Base-by-base conservation (phyloP, 2,888 invertebrate genomes). In the Dryobotodes eremita region DNA sequence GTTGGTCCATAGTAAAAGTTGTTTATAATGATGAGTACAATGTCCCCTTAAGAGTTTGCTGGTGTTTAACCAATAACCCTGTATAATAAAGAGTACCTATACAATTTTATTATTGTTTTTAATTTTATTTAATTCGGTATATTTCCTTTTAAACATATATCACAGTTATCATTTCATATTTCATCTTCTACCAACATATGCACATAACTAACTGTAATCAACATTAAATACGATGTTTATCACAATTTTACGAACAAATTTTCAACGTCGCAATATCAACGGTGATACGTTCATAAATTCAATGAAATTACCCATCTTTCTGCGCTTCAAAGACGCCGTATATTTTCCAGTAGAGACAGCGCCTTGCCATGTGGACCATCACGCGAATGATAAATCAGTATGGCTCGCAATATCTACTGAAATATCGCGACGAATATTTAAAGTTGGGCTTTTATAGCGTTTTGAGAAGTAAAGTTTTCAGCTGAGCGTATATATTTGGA, bases 241-340 rank as follows among this genome's bases (percentile, higher is more conserved):
- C 91, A 93, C 92, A 92, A 92, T 94, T 94, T 94, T 91, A 93
- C 91, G 90, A 94, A 90, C 90, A 91, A 95, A 95, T 94, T 95
- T 95, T 94, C 94, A 94, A 93, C 91, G 90, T 93, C 91, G 94
- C 94, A 94, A 94, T 95, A 94, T 94, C 93, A 91, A 90, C 92
- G 92, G 92, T 94, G 95, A 95, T 95, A 95, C 95, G 94, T 94
- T 94, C 95, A 96, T 96, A 96, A 96, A 96, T 96, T 95, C 95
- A 93, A 94, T 95, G 95, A 96, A 96, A 96, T 96, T 95, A 96
- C 95, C 95, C 95, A 96, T 96, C 95, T 95, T 96, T 96, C 95
- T 94, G 93, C 93, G 95, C 94, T 96, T 96, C 96, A 95, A 96
- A 95, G 94, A 93, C 95, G 94, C 94, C 94, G 95, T 96, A 96